phyloP scores from a whole-genome alignment of 1,140 invertebrate genomes.

The Caligus rogercresseyi region DNA sequence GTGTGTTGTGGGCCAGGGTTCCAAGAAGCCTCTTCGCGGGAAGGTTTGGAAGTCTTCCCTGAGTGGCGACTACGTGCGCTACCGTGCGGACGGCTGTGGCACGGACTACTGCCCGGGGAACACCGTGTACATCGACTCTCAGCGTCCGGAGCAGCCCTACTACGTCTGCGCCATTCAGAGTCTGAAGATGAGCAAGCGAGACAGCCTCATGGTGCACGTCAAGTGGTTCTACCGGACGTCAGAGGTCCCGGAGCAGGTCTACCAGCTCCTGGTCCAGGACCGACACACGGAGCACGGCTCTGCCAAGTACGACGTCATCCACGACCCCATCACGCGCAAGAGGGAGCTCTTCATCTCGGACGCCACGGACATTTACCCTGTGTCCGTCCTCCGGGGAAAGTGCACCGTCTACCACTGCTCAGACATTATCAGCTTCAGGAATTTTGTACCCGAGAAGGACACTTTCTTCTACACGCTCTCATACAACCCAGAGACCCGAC shows the following conservation, averaged over 20 bases:
- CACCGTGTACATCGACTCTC: conserved; percentile 33
- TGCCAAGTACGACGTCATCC: conserved; percentile 28
- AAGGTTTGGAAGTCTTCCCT: conserved; percentile 11
- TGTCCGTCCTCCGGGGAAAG: conserved; percentile 35
- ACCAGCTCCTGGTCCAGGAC: conserved; percentile 36
- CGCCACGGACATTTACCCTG: conserved; percentile 36
- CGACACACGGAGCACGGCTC: conserved; percentile 28
- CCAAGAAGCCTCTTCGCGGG: conserved; percentile 3
- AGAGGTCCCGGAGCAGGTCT: conserved; percentile 36
- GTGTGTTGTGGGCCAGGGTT: background rate
- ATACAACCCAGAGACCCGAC: conserved; percentile 41
- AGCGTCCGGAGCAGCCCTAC: conserved; percentile 32
- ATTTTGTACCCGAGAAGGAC: conserved; percentile 29
- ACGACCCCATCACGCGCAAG: conserved; percentile 31
- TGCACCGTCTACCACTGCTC: conserved; percentile 36
- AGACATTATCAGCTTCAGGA: conserved; percentile 32
- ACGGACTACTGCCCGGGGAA: conserved; percentile 23
- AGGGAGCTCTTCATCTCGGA: conserved; percentile 38
- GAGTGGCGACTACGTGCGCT: conserved; percentile 7
- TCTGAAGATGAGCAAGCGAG: conserved; percentile 33
- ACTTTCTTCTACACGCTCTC: conserved; percentile 36
- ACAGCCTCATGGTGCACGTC: conserved; percentile 34
- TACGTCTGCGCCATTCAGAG: conserved; percentile 32
- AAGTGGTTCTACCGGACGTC: conserved; percentile 36
- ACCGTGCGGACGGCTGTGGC: background rate